Percentiles rank a stretch among this genome's conserved stretches.
Evolutionary conservation across 2,797 vertebrate species (phyloP).

Genomic region (Discoglossus pictus): DNA sequence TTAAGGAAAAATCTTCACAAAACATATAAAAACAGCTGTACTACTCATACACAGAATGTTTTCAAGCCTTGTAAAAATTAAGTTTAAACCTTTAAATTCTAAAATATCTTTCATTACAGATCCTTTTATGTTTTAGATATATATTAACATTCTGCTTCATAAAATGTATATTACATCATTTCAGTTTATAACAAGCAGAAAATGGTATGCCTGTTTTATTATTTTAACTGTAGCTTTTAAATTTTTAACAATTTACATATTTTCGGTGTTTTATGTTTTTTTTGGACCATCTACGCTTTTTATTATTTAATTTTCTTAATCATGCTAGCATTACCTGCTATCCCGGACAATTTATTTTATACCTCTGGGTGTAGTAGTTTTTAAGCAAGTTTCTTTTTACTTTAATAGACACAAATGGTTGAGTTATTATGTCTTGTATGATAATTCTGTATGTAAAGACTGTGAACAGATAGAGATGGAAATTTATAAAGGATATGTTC

Average conservation of each 20-base stretch:
- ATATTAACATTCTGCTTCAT: conserved; percentile 20
- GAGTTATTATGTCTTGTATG: background rate
- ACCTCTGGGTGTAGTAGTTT: conserved; percentile 13
- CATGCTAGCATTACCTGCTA: conserved; percentile 27
- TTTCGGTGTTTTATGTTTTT: conserved; percentile 34
- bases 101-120: background rate
- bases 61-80: background rate
- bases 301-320: conserved; percentile 37
- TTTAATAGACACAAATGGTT: conserved; percentile 4
- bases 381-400: conserved; percentile 11
- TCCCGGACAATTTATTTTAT: conserved; percentile 42
- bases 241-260: conserved; percentile 4
- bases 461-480: background rate
- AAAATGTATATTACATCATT: conserved; percentile 2
- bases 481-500: background rate
- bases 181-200: background rate
- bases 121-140: conserved; percentile 9
- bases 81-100: background rate
- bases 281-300: conserved; percentile 25
- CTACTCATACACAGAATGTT: no score
- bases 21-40: no score
- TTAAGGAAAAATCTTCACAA: no score
- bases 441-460: background rate
- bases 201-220: conserved; percentile 28
- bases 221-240: conserved; percentile 25